phyloP scores from a whole-genome alignment of 2,113 vertebrate species.

The Echinops telfairi region DNA sequence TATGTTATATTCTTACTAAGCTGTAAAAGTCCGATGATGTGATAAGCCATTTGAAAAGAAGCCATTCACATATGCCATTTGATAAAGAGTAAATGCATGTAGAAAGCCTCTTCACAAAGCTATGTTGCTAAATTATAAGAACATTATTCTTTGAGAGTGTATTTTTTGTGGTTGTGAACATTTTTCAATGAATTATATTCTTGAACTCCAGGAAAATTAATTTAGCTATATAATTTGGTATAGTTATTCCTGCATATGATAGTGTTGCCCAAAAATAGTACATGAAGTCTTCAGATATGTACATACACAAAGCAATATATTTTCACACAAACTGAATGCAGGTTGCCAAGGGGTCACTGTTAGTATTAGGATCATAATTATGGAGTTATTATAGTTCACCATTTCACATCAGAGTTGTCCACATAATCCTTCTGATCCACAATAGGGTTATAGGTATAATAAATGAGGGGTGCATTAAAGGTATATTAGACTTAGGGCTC shows the following conservation, averaged over 20 bases:
- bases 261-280: constrained; percentile 27
- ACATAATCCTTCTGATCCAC: background rate
- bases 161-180: background rate
- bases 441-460: constrained; percentile 31
- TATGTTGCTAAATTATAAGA: constrained; percentile 39
- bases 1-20: constrained; percentile 18
- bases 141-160: constrained; percentile 3
- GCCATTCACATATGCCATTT: background rate
- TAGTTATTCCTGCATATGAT: background rate
- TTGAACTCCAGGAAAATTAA: constrained; percentile 47
- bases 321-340: constrained; percentile 34
- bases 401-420: background rate
- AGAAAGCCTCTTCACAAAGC: constrained; percentile 1
- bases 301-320: background rate
- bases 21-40: constrained; percentile 1
- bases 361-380: constrained; percentile 40
- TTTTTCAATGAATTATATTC: background rate
- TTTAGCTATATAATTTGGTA: background rate
- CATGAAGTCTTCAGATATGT: background rate
- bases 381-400: background rate
- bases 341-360: constrained; percentile 34
- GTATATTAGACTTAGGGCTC: constrained; percentile 3
- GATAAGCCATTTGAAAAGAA: background rate
- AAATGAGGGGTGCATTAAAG: constrained; percentile 11
- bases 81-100: constrained; percentile 22